Base-by-base conservation (phyloP, 2,797 vertebrate species). In the Falco naumanni region DNA sequence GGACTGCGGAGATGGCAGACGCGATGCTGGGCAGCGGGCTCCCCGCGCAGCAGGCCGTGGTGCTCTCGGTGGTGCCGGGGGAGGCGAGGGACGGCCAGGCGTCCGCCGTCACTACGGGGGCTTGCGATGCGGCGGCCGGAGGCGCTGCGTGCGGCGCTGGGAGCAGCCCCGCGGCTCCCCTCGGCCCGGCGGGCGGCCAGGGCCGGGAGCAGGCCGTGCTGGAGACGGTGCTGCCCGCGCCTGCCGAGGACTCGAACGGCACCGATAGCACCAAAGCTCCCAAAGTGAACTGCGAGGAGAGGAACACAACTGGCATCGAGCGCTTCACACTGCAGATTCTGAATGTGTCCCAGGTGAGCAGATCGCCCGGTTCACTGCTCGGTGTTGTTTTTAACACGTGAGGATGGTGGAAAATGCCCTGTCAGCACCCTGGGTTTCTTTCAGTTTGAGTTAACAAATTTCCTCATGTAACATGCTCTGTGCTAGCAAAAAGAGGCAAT, bases 231-330 rank as follows among this genome's bases (percentile, higher is more conserved):
- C 98, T 96, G 18, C 68, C 95, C 1, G 41, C 81, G 3, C 66
- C 96, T 4, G 10, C 94, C 0, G 98, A 99, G 56, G 98, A 98
- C 41, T 89, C 98, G 50, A 99, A 99, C 82, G 60, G 96, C 89
- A 99, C 99, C 0, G 99, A 99, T 48, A 90, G 98, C 20, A 85
- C 98, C 45, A 99, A 98, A 93, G 98, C 98, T 0, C 99, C 98
- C 54, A 99, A 99, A 96, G 99, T 99, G 78, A 99, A 63, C 98
- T 99, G 99, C 87, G 99, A 99, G 66, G 98, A 98, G 94, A 98
- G 99, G 54, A 99, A 99, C 95, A 74, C 97, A 64, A 99, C 98
- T 1, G 98, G 97, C 11, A 39, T 98, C 10, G 98, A 98, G 5
- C 97, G 63, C 89, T 98, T 98, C 89, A 97, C 97, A 3, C 98